Evolutionary conservation across 2,888 invertebrate genomes (phyloP).

Genomic region (Mesopsocus fuscifrons): DNA sequence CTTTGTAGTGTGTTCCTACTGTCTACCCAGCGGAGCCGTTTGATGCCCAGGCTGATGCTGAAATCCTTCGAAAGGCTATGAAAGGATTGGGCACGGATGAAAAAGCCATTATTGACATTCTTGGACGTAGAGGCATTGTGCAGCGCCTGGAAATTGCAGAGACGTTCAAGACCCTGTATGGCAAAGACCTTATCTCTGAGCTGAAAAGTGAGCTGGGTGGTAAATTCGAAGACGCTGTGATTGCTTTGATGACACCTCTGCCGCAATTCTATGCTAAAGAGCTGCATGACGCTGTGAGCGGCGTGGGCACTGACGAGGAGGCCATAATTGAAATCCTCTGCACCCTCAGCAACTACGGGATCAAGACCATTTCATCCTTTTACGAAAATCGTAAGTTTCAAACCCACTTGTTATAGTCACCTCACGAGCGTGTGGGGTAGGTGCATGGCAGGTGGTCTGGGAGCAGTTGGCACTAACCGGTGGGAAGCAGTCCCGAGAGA

Average conservation of each 20-base stretch:
- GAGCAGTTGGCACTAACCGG: no score
- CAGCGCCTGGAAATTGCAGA: slow-evolving; percentile 82
- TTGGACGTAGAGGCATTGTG: slow-evolving; percentile 72
- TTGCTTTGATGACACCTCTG: slow-evolving; percentile 79
- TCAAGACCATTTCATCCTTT: slow-evolving; percentile 64
- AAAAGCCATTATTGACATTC: slow-evolving; percentile 73
- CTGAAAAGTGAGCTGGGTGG: slow-evolving; percentile 79
- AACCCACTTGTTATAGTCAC: no score
- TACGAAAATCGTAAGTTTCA: slow-evolving; percentile 52
- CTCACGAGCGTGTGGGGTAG: no score
- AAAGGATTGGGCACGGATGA: slow-evolving; percentile 88
- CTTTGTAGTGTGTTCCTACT: slow-evolving; percentile 60
- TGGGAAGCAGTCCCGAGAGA: no score
- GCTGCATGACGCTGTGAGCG: slow-evolving; percentile 69
- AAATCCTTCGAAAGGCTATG: slow-evolving; percentile 73
- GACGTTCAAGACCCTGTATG: slow-evolving; percentile 81
- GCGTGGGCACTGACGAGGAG: slow-evolving; percentile 75
- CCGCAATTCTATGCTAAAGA: slow-evolving; percentile 84
- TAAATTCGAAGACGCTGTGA: slow-evolving; percentile 71
- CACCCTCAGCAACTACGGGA: slow-evolving; percentile 78
- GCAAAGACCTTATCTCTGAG: slow-evolving; percentile 67
- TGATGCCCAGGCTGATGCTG: slow-evolving; percentile 69
- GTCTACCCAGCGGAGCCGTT: slow-evolving; percentile 74
- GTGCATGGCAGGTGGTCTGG: no score
- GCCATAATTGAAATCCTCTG: slow-evolving; percentile 85